These are phyloP conservation scores for Steinernema carpocapsae DNA, from an alignment of 2,888 invertebrate species.

Conservation along the genomic window DNA sequence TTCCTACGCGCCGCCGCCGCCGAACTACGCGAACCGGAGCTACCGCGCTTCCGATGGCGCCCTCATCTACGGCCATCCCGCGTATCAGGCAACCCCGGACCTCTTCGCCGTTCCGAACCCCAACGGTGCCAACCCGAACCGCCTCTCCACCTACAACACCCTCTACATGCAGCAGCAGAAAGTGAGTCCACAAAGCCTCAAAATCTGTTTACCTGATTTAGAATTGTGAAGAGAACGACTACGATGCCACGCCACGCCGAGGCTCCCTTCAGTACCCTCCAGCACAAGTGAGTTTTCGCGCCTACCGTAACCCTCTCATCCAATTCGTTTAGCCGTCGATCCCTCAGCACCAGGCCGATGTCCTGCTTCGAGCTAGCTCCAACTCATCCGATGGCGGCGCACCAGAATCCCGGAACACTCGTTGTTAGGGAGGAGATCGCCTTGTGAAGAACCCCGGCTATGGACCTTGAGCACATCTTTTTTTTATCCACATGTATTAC, in stretches of 20 bases:
- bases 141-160: background rate
- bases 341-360: background rate
- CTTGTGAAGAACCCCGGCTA: background rate
- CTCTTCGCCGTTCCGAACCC: conserved; percentile 27
- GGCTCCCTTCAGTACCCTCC: background rate
- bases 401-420: conserved; percentile 3
- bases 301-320: background rate
- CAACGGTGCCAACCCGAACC: background rate
- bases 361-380: conserved; percentile 17
- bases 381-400: background rate
- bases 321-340: background rate
- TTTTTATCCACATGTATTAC: background rate
- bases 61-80: background rate
- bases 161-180: conserved; percentile 1
- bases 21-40: background rate
- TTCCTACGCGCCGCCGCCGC: background rate
- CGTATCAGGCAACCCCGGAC: background rate
- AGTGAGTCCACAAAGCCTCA: background rate
- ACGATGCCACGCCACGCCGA: conserved; percentile 16
- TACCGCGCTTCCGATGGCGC: background rate
- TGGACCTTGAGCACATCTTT: background rate
- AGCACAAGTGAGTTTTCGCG: background rate
- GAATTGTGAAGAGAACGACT: conserved; percentile 28
- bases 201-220: background rate
- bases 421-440: conserved; percentile 12